Conservation (phyloP, 2,888 invertebrate species). For the Melanotus villosus region DNA sequence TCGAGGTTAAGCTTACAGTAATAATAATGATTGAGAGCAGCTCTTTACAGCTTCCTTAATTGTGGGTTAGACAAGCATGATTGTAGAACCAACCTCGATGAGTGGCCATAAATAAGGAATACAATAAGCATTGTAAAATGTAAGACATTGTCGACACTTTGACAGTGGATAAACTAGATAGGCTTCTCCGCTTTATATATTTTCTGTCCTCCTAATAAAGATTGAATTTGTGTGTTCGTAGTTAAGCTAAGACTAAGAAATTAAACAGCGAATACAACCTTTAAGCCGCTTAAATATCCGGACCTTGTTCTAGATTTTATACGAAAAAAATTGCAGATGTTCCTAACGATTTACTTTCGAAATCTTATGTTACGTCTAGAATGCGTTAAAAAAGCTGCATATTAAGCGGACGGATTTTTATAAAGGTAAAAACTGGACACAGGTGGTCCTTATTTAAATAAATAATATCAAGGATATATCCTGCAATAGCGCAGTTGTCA, state of each 20-base stretch:
- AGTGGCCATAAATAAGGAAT: constrained; percentile 61
- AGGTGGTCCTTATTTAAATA: constrained; percentile 20
- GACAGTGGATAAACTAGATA: constrained; percentile 32
- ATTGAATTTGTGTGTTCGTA: too few species aligned
- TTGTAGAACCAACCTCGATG: constrained; percentile 58
- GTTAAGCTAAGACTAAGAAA: too few species aligned
- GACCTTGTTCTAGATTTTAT: background rate
- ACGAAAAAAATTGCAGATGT: constrained; percentile 17
- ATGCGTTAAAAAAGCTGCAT: background rate
- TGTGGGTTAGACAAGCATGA: constrained; percentile 58
- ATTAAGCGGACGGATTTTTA: constrained; percentile 3
- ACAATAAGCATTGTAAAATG: constrained; percentile 60
- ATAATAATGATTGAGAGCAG: constrained; percentile 41
- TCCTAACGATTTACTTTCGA: constrained; percentile 19
- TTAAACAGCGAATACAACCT: too few species aligned
- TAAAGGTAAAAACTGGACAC: background rate
- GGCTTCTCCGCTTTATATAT: background rate
- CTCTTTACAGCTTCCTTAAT: constrained; percentile 54
- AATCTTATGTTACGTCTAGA: background rate
- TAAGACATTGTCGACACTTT: constrained; percentile 46
- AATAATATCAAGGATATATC: constrained; percentile 7
- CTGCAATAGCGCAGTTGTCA: constrained; percentile 10
- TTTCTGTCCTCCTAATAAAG: background rate
- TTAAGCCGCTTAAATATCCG: background rate
- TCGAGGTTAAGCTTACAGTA: constrained; percentile 31